Evolutionary conservation across 2,888 invertebrate species (phyloP).

Genomic region (Drosophila lutescens): DNA sequence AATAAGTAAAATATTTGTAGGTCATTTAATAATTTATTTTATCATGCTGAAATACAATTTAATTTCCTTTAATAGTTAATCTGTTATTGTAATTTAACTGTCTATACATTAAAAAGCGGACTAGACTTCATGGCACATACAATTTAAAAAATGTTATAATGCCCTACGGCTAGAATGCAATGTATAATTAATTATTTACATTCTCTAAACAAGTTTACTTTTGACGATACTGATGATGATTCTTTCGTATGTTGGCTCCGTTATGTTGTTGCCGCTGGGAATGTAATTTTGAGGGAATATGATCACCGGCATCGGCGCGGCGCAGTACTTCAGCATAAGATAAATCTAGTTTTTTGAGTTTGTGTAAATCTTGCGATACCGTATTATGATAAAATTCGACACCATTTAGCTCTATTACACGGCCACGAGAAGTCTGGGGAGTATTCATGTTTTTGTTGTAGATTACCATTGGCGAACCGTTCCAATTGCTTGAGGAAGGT

Average conservation of each 20-base stretch:
- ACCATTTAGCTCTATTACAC: slow-evolving; percentile 76
- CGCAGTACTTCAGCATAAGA: slow-evolving; percentile 94
- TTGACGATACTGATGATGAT: slow-evolving; percentile 30
- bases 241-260: slow-evolving; percentile 14
- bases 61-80: slow-evolving; percentile 1
- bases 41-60: slow-evolving; percentile 11
- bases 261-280: slow-evolving; percentile 51
- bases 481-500: slow-evolving; percentile 85
- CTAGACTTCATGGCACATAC: slow-evolving; percentile 31
- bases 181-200: slow-evolving; percentile 13
- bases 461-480: slow-evolving; percentile 89
- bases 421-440: slow-evolving; percentile 65
- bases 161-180: slow-evolving; percentile 20
- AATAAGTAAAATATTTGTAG: not conserved
- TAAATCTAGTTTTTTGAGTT: slow-evolving; percentile 91
- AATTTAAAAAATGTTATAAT: slow-evolving; percentile 19
- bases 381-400: slow-evolving; percentile 88
- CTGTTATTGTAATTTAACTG: slow-evolving; percentile 20
- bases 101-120: slow-evolving; percentile 30
- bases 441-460: slow-evolving; percentile 85
- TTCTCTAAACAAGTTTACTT: slow-evolving; percentile 22
- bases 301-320: slow-evolving; percentile 85
- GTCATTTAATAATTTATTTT: slow-evolving; percentile 8
- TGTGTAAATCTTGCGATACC: slow-evolving; percentile 93
- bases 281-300: slow-evolving; percentile 59